Conservation (phyloP, 2,888 invertebrate species). For the Ophion ventricosus region DNA sequence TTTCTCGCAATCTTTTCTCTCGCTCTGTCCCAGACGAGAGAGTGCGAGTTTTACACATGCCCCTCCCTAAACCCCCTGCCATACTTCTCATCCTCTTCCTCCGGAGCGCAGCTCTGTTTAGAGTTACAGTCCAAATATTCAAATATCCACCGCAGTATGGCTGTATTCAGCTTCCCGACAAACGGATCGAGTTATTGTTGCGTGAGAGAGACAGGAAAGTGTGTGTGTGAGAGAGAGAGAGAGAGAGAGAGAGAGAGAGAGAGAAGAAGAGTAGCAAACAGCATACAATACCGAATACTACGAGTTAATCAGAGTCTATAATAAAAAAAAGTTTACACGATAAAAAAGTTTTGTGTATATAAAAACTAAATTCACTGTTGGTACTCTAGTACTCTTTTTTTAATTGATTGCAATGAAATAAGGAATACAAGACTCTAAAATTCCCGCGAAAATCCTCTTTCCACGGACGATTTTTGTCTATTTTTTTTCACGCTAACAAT, state of each 20-base stretch:
- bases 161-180: constrained; percentile 48
- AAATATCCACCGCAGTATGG: constrained; percentile 56
- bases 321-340: background rate
- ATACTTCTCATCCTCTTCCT: constrained; percentile 9
- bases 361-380: too few relatives aligned
- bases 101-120: constrained; percentile 36
- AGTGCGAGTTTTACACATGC: constrained; percentile 14
- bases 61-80: background rate
- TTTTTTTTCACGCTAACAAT: too few relatives aligned
- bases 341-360: background rate
- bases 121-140: constrained; percentile 66
- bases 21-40: constrained; percentile 39
- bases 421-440: background rate
- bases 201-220: constrained; percentile 13
- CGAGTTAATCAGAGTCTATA: background rate
- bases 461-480: background rate
- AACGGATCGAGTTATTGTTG: constrained; percentile 64
- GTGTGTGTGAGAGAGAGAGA: constrained; percentile 17
- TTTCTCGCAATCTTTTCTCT: constrained; percentile 49
- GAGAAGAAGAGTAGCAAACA: background rate
- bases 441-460: background rate
- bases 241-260: background rate
- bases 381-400: too few relatives aligned
- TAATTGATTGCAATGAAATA: background rate
- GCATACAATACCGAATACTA: constrained; percentile 1